phyloP scores from a whole-genome alignment of 2,888 invertebrate genomes.

The Pristionchus mayeri region DNA sequence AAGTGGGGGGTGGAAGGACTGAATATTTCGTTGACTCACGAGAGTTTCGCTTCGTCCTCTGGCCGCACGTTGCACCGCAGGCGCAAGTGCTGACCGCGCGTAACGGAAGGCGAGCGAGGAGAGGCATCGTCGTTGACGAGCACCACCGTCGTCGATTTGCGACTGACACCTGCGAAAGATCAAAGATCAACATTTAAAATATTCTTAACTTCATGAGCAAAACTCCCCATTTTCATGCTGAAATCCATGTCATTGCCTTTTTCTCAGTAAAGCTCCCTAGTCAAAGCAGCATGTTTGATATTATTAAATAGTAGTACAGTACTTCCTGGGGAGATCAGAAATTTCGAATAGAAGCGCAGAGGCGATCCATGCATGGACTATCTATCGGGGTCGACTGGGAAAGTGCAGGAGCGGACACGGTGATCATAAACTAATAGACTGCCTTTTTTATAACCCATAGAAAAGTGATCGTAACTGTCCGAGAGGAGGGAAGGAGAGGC shows the following conservation, averaged over 20 bases:
- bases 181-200: neutral
- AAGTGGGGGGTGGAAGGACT: neutral
- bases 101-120: slow-evolving; percentile 39
- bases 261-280: too few relatives aligned
- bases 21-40: neutral
- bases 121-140: slow-evolving; percentile 52
- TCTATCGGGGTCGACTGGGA: neutral
- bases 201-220: neutral
- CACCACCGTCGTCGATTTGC: slow-evolving; percentile 55
- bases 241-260: neutral
- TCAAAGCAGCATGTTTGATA: too few relatives aligned
- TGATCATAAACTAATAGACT: slow-evolving; percentile 43
- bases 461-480: slow-evolving; percentile 34
- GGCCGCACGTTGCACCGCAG: slow-evolving; percentile 20
- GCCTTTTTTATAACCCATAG: slow-evolving; percentile 30
- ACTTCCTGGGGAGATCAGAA: slow-evolving; percentile 34
- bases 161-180: slow-evolving; percentile 51
- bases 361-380: slow-evolving; percentile 43
- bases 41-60: slow-evolving; percentile 15
- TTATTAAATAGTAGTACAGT: neutral
- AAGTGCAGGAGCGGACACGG: slow-evolving; percentile 24
- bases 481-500: neutral
- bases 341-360: slow-evolving; percentile 34
- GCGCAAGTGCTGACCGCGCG: slow-evolving; percentile 24
- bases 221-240: neutral